phyloP scores from a whole-genome alignment of 1,140 invertebrate genomes.

The Drosophila fuyamai region DNA sequence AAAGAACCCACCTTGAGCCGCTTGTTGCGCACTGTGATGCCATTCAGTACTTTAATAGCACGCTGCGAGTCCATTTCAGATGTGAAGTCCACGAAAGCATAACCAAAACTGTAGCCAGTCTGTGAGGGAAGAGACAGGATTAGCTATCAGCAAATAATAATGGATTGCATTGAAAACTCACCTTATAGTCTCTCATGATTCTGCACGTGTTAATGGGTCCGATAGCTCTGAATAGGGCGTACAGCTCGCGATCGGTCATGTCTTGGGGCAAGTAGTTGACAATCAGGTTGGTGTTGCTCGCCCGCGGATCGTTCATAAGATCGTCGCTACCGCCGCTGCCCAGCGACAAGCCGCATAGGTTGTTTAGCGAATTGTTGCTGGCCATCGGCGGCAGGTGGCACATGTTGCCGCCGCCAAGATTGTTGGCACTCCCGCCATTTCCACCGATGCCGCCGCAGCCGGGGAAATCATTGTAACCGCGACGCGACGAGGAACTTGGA shows the following conservation, averaged over 20 bases:
- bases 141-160: not conserved
- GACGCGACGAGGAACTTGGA: conserved; percentile 79
- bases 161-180: conserved; percentile 73
- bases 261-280: conserved; percentile 98
- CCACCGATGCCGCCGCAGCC: conserved; percentile 60
- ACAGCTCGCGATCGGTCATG: conserved; percentile 95
- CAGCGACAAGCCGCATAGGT: conserved; percentile 67
- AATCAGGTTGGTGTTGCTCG: conserved; percentile 92
- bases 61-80: conserved; percentile 93
- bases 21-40: conserved; percentile 94
- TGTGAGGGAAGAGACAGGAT: conserved; percentile 82
- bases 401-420: conserved; percentile 70
- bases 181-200: conserved; percentile 96
- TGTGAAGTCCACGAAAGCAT: conserved; percentile 97
- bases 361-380: conserved; percentile 83
- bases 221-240: conserved; percentile 93
- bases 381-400: conserved; percentile 77
- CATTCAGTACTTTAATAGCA: conserved; percentile 95
- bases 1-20: conserved; percentile 88
- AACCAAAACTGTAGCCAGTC: conserved; percentile 98
- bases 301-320: conserved; percentile 63
- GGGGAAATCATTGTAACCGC: conserved; percentile 78
- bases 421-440: conserved; percentile 75
- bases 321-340: conserved; percentile 74
- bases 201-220: conserved; percentile 94